These are phyloP conservation scores for Cerastis leucographa DNA, from an alignment of 2,888 invertebrate genomes.

Conservation along the genomic window DNA sequence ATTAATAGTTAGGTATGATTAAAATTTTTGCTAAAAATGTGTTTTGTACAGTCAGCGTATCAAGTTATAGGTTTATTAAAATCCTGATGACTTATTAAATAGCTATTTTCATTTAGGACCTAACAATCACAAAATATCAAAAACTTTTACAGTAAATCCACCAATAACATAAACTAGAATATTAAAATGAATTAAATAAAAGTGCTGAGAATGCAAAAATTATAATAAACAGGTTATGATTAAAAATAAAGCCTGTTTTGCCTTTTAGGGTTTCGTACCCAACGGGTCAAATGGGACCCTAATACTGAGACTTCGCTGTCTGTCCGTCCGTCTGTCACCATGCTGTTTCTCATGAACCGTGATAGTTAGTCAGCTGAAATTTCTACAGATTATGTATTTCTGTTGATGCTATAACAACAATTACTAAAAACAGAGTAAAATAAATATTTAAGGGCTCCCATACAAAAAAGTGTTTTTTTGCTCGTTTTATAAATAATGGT, in stretches of 20 bases:
- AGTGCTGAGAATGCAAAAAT: not conserved
- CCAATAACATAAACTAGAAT: not conserved
- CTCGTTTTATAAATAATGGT: too few species aligned
- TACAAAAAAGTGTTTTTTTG: too few species aligned
- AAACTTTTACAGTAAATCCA: not conserved
- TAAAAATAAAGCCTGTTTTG: not conserved
- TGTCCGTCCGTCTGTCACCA: too few species aligned
- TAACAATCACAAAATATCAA: not conserved
- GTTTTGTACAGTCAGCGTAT: conserved; percentile 4
- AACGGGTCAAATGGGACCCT: too few species aligned
- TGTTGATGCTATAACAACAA: too few species aligned
- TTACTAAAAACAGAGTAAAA: too few species aligned
- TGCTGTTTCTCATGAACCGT: too few species aligned
- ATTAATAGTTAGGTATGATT: not conserved
- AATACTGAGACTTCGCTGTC: too few species aligned
- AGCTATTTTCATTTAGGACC: conserved; percentile 2
- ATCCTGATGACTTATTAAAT: not conserved
- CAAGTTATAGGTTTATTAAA: conserved; percentile 18
- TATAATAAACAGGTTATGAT: not conserved
- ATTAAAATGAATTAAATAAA: not conserved
- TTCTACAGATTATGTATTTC: too few species aligned
- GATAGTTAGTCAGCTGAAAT: too few species aligned
- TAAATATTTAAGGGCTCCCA: too few species aligned
- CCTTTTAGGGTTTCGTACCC: too few species aligned
- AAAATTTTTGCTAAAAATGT: not conserved